A percentile compares a stretch with the other conserved stretches of the same genome.
These are phyloP conservation scores for Cavia porcellus DNA, from an alignment of 2,113 vertebrate genomes.

Conservation along the genomic window DNA sequence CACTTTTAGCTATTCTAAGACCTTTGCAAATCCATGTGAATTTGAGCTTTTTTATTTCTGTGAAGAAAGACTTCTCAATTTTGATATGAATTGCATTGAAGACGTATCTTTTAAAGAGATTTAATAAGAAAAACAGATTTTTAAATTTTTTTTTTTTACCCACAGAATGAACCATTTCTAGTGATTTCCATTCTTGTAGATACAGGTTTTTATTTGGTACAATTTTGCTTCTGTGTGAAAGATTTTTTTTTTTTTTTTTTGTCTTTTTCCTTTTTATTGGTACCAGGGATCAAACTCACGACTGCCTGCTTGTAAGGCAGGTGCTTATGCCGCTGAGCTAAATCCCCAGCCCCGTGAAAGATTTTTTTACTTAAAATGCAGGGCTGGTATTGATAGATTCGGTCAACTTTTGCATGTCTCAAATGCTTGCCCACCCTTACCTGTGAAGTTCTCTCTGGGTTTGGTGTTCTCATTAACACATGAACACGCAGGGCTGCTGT, in stretches of 20 bases:
- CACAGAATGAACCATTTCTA: background rate
- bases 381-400: background rate
- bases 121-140: background rate
- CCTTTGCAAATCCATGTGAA: background rate
- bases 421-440: background rate
- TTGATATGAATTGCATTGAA: background rate
- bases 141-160: background rate
- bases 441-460: background rate
- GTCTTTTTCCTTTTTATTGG: too few species aligned
- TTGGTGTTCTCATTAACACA: background rate
- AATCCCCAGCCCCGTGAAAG: too few species aligned
- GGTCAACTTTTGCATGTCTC: background rate
- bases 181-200: background rate
- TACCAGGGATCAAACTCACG: too few species aligned
- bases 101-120: background rate
- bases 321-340: too few species aligned
- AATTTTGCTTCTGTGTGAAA: background rate
- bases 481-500: background rate
- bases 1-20: background rate
- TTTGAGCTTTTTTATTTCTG: constrained; percentile 52
- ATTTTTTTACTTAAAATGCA: background rate
- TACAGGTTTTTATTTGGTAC: background rate
- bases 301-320: too few species aligned
- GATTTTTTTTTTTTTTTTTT: background rate
- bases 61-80: constrained; percentile 14